Conservation (phyloP, 1,140 invertebrate species). For the Fopius arisanus region DNA sequence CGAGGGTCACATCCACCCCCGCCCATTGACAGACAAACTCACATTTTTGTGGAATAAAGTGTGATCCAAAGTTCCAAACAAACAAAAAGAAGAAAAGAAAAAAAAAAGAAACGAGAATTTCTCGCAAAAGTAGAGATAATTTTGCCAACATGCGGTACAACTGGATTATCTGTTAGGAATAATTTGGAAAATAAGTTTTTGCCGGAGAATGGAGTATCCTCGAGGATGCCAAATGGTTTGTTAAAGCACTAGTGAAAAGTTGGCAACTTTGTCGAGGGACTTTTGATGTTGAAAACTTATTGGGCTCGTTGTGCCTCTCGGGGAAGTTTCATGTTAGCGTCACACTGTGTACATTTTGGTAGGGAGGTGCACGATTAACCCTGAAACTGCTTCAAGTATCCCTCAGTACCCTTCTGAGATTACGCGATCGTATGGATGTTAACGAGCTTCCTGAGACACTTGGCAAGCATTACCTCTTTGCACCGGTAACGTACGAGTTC, state of each 20-base stretch:
- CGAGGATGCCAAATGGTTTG: neutral
- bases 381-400: conserved; percentile 23
- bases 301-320: neutral
- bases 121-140: too few relatives aligned
- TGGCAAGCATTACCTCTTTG: conserved; percentile 6
- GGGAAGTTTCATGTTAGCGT: neutral
- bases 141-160: too few relatives aligned
- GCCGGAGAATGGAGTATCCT: neutral
- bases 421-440: conserved; percentile 17
- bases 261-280: neutral
- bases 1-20: conserved; percentile 14
- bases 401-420: neutral
- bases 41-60: neutral
- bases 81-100: neutral
- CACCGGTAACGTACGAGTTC: neutral
- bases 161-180: too few relatives aligned
- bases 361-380: conserved; percentile 19
- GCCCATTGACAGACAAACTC: neutral
- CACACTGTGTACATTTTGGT: neutral
- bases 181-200: too few relatives aligned
- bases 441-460: conserved; percentile 14
- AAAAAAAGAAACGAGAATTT: too few relatives aligned
- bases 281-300: neutral
- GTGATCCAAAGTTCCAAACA: neutral
- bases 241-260: neutral